phyloP scores from a whole-genome alignment of 1,140 invertebrate species.

The Dreissena polymorpha region DNA sequence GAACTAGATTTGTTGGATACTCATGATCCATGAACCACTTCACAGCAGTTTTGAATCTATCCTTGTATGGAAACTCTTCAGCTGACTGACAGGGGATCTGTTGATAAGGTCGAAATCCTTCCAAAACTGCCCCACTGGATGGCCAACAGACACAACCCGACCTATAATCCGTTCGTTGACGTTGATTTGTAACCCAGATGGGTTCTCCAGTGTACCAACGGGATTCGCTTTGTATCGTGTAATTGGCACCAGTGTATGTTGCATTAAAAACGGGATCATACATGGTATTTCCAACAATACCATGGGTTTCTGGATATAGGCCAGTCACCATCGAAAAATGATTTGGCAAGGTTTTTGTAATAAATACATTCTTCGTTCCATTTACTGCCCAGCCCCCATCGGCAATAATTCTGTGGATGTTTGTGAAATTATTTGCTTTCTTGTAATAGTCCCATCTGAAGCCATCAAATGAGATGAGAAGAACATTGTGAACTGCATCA shows the following conservation, averaged over 20 bases:
- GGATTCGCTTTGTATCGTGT: constrained; percentile 72
- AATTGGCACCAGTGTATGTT: constrained; percentile 77
- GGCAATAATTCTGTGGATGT: constrained; percentile 75
- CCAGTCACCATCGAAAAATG: constrained; percentile 90
- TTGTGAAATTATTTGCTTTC: constrained; percentile 63
- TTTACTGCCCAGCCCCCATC: constrained; percentile 71
- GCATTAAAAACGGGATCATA: constrained; percentile 83
- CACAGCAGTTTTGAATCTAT: constrained; percentile 84
- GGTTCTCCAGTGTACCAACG: constrained; percentile 74
- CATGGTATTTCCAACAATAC: constrained; percentile 86
- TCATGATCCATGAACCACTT: constrained; percentile 84
- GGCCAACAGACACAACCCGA: constrained; percentile 70
- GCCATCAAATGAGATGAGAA: constrained; percentile 79
- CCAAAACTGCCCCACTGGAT: constrained; percentile 61
- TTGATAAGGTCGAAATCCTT: constrained; percentile 62
- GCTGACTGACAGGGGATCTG: constrained; percentile 52
- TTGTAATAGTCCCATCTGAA: constrained; percentile 79
- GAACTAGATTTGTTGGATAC: constrained; percentile 81
- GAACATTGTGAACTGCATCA: constrained; percentile 46
- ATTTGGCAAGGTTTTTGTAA: constrained; percentile 90
- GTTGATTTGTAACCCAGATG: constrained; percentile 76
- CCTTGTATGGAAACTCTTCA: constrained; percentile 60
- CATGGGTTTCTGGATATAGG: constrained; percentile 87
- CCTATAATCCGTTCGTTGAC: constrained; percentile 47
- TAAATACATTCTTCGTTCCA: constrained; percentile 82